Percentiles rank a stretch among this genome's conserved stretches.
These are phyloP conservation scores for Pristionchus maxplancki DNA, from an alignment of 2,888 invertebrate genomes.

Conservation along the genomic window DNA sequence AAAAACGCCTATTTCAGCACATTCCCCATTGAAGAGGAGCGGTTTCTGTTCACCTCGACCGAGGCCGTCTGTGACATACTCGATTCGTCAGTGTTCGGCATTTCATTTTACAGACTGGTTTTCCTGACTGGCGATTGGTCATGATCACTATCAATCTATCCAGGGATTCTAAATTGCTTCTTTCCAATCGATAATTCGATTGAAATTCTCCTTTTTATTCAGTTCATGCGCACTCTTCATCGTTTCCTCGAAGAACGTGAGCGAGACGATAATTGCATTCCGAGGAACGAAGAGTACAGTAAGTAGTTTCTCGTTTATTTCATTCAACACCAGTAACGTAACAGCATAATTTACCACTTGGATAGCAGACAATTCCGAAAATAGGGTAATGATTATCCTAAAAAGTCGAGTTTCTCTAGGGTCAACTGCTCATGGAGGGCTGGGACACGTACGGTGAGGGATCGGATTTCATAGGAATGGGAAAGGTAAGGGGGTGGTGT, in stretches of 20 bases:
- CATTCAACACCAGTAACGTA: background rate
- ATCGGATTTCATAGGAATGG: constrained; percentile 71
- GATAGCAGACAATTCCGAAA: too few species aligned
- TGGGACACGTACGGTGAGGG: constrained; percentile 67
- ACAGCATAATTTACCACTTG: too few species aligned
- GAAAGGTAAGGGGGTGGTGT: constrained; percentile 62
- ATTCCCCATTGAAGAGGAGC: constrained; percentile 18
- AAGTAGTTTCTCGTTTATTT: background rate
- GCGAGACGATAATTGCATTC: background rate
- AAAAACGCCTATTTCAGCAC: background rate
- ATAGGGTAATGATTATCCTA: background rate
- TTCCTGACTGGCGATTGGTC: too few species aligned
- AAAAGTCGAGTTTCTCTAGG: constrained; percentile 25
- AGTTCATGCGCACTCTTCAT: background rate
- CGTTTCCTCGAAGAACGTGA: background rate
- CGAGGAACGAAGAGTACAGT: constrained; percentile 6
- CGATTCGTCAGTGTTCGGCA: background rate
- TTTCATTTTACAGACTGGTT: too few species aligned
- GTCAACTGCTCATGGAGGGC: constrained; percentile 71
- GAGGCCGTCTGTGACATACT: constrained; percentile 9
- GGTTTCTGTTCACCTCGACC: constrained; percentile 6
- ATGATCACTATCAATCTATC: too few species aligned
- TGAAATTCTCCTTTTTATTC: background rate
- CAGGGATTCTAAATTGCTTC: too few species aligned
- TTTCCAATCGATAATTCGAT: background rate